A percentile compares a stretch with the other conserved stretches of the same genome.
Conservation (phyloP, 2,113 vertebrate species). For the Stegastes partitus region DNA sequence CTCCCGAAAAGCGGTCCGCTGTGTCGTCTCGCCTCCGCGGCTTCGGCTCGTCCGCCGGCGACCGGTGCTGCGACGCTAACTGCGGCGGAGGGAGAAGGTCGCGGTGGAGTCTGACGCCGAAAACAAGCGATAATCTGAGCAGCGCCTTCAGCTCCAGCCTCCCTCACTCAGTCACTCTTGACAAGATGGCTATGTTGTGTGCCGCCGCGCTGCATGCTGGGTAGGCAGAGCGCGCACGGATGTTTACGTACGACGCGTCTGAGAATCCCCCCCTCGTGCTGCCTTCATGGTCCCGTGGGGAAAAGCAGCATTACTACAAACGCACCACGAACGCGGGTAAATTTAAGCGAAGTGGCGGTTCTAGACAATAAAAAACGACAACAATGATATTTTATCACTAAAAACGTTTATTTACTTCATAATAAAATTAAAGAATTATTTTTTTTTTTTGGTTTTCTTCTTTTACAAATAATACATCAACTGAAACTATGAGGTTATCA, state of each 20-base stretch:
- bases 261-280: constrained; percentile 56
- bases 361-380: no score
- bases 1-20: constrained; percentile 64
- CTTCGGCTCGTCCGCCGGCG: constrained; percentile 12
- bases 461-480: no score
- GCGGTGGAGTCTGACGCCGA: constrained; percentile 22
- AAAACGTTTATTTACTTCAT: no score
- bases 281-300: constrained; percentile 31
- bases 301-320: fast-evolving
- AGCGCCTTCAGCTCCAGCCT: constrained; percentile 67
- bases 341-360: no score
- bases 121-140: constrained; percentile 44
- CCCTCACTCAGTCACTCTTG: constrained; percentile 70
- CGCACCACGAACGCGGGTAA: no score
- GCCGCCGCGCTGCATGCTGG: constrained; percentile 78
- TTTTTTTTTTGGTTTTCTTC: no score
- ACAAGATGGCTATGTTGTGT: constrained; percentile 84
- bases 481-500: no score
- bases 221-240: constrained; percentile 57
- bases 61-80: not conserved
- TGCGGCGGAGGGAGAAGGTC: not conserved
- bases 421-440: no score
- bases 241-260: constrained; percentile 51
- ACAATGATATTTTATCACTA: no score
- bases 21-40: constrained; percentile 6